These are phyloP conservation scores for Brachypteracias leptosomus DNA, from an alignment of 2,113 vertebrate genomes.

Conservation along the genomic window DNA sequence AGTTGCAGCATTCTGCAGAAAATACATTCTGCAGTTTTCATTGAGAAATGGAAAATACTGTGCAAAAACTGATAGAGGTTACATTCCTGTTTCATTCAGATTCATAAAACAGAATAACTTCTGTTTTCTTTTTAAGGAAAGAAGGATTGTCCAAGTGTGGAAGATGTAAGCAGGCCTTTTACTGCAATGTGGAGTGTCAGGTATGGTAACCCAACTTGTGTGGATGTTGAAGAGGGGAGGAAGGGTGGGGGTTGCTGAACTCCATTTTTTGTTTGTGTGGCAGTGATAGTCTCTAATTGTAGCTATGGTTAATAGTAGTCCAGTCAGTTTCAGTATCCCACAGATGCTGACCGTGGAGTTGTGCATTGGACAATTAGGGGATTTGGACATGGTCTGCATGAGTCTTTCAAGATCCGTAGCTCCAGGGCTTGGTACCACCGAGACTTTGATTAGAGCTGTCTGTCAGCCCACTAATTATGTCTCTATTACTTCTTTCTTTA, in stretches of 20 bases:
- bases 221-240: background rate
- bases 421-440: constrained; percentile 22
- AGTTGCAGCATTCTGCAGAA: background rate
- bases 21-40: background rate
- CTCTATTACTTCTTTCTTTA: constrained; percentile 47
- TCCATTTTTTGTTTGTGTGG: background rate
- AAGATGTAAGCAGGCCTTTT: constrained; percentile 95
- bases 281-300: background rate
- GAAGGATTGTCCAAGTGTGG: constrained; percentile 92
- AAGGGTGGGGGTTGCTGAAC: background rate
- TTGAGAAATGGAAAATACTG: background rate
- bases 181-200: constrained; percentile 94
- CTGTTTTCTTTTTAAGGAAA: constrained; percentile 81
- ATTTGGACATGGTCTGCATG: background rate
- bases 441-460: constrained; percentile 58
- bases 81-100: background rate
- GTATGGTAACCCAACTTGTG: constrained; percentile 65
- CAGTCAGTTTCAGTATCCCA: background rate
- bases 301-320: background rate
- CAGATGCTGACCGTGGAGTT: background rate
- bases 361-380: background rate
- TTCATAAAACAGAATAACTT: constrained; percentile 1
- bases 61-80: background rate
- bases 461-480: constrained; percentile 51
- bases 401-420: constrained; percentile 50